phyloP scores from a whole-genome alignment of 2,113 vertebrate genomes.

The Notarius lentiginosus region DNA sequence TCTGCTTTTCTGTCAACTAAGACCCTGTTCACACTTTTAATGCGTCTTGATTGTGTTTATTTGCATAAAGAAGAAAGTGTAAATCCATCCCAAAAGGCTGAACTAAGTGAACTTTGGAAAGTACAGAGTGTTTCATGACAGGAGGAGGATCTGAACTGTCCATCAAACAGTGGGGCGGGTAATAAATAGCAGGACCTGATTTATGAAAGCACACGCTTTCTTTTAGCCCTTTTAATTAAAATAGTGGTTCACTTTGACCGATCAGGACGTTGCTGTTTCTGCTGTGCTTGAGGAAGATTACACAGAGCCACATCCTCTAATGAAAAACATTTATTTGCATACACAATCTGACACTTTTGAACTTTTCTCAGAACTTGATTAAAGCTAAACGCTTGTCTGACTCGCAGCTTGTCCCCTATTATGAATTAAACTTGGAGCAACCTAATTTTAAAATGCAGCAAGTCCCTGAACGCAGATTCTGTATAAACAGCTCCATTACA shows the following conservation, averaged over 20 bases:
- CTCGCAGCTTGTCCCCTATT: background rate
- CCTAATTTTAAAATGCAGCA: slow-evolving; percentile 1
- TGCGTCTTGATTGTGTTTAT: background rate
- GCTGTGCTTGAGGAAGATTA: background rate
- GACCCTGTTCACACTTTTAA: background rate
- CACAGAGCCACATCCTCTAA: background rate
- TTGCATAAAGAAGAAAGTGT: background rate
- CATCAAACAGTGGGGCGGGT: background rate
- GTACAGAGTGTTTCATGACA: background rate
- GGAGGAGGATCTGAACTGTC: slow-evolving; percentile 2
- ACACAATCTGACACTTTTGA: background rate
- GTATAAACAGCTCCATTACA: slow-evolving; percentile 1
- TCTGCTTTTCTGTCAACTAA: background rate
- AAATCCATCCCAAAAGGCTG: background rate
- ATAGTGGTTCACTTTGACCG: background rate
- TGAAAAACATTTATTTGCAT: background rate
- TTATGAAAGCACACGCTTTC: background rate
- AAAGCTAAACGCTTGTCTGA: slow-evolving; percentile 1
- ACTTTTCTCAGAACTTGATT: slow-evolving; percentile 14
- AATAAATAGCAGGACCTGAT: background rate
- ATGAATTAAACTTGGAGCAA: background rate
- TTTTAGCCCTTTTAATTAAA: background rate
- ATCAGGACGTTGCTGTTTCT: background rate
- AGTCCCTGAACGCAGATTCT: background rate
- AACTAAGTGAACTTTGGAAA: background rate